Percentiles rank a stretch among this genome's conserved stretches.
phyloP scores from a whole-genome alignment of 2,888 invertebrate species.

The Andrena bicolor region DNA sequence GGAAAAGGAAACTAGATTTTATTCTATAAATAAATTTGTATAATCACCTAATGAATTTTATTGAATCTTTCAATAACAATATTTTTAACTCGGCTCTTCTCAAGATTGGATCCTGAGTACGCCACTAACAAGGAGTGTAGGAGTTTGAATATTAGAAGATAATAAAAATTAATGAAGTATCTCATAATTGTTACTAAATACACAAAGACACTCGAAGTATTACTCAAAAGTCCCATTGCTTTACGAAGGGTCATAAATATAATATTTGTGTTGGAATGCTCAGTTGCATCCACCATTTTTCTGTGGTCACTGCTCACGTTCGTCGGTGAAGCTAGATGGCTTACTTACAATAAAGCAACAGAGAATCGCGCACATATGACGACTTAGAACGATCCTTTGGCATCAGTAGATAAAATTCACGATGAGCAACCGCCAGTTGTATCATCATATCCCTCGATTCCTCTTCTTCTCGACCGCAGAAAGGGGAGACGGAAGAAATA shows the following conservation, averaged over 20 bases:
- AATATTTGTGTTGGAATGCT: not conserved
- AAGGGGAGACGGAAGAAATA: conserved; percentile 54
- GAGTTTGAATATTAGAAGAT: too few relatives aligned
- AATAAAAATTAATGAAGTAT: too few relatives aligned
- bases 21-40: too few relatives aligned
- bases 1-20: too few relatives aligned
- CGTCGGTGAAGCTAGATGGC: not conserved
- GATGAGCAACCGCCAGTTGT: conserved; percentile 46
- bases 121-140: too few relatives aligned
- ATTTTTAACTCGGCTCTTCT: too few relatives aligned
- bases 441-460: conserved; percentile 33
- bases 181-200: too few relatives aligned
- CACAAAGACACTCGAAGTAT: too few relatives aligned
- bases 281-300: not conserved
- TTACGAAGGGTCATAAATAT: not conserved
- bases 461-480: conserved; percentile 53
- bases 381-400: conserved; percentile 17
- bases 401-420: conserved; percentile 16
- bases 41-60: too few relatives aligned
- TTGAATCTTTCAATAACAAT: too few relatives aligned
- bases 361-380: not conserved
- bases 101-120: too few relatives aligned
- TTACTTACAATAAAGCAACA: conserved; percentile 9
- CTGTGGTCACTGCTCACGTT: not conserved
- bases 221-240: too few relatives aligned